Conservation (phyloP, 1,140 invertebrate genomes). For the Bombyx mandarina region DNA sequence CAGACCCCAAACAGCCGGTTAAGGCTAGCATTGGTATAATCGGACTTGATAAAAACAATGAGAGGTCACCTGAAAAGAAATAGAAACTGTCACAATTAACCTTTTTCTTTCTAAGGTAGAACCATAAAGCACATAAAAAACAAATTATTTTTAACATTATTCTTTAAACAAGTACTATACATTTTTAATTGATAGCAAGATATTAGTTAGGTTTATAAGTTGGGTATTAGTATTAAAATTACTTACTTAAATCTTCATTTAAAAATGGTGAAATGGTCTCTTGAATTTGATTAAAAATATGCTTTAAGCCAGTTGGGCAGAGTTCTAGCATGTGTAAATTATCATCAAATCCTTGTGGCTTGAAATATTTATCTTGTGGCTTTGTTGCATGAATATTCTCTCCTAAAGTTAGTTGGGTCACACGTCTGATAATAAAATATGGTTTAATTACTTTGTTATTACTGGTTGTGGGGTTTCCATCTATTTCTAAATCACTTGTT, state of each 20-base stretch:
- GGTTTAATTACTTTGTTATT: constrained; percentile 29
- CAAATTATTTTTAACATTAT: too few species aligned
- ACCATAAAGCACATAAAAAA: background rate
- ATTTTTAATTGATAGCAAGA: too few species aligned
- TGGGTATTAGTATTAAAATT: constrained; percentile 1
- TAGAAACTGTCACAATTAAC: constrained; percentile 3
- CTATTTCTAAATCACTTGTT: constrained; percentile 16
- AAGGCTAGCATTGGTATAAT: constrained; percentile 60
- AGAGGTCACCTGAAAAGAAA: constrained; percentile 48
- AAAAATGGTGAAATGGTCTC: constrained; percentile 58
- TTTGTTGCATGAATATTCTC: constrained; percentile 53
- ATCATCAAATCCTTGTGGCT: constrained; percentile 11
- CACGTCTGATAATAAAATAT: constrained; percentile 59
- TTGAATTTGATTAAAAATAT: constrained; percentile 57
- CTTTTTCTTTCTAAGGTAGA: background rate
- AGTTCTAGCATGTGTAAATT: constrained; percentile 20
- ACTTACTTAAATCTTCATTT: constrained; percentile 57
- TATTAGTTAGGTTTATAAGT: too few species aligned
- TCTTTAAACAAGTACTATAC: too few species aligned
- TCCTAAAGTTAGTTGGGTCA: constrained; percentile 58
- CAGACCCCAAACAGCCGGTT: constrained; percentile 51
- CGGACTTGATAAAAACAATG: constrained; percentile 43
- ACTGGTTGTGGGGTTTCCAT: constrained; percentile 5
- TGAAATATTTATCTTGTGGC: constrained; percentile 46
- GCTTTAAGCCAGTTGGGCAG: constrained; percentile 53